Evolutionary conservation across 2,797 vertebrate genomes (phyloP), one percentile per base, ranked within the genome.

Genomic region (Galago senegalensis): DNA sequence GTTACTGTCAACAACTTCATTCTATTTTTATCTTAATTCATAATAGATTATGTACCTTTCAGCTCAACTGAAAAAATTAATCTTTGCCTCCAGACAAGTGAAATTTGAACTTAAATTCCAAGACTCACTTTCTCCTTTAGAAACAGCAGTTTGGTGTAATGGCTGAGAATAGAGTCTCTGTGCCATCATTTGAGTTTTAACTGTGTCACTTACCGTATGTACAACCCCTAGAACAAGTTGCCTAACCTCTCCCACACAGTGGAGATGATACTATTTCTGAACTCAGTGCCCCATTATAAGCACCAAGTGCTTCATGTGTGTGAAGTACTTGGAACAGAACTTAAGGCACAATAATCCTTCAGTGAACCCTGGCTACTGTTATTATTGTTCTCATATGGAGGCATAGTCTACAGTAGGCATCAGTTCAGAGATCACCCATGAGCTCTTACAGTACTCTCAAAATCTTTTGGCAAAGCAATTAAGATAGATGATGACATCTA

Each of bases 1-100:
- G 40, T 43, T 80, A n/a, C 3, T 58, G 27, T 56, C n/a, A 79
- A n/a, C 53, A 75, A 80, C 18, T 63, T 20, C 4, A 17, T 65
- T 9, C 14, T 37, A 77, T 80, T 93, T 93, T 91, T 49, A 69
- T 73, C 70, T 84, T 89, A 87, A 75, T 76, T 84, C 34, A 61
- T 43, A 63, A 72, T 76, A 58, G 73, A 31, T 49, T 58, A 61
- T 70, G 2, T 3, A 73, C 14, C 23, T 37, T 49, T 77, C 65
- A 61, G 20, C 27, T 91, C 63, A 70, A 56, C 40, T 88, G 17
- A 49, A 69, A 73, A 82, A 88, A 91, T 21, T 58, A 65, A 91
- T 58, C 29, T 85, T 53, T 85, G 25, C 18, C 86, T 75, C 18
- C 3, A 83, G 56, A 81, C 34, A 93, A 80, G 23, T 72, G 34